Base-by-base conservation (phyloP, 1,140 invertebrate genomes). In the Drosophila orosa region DNA sequence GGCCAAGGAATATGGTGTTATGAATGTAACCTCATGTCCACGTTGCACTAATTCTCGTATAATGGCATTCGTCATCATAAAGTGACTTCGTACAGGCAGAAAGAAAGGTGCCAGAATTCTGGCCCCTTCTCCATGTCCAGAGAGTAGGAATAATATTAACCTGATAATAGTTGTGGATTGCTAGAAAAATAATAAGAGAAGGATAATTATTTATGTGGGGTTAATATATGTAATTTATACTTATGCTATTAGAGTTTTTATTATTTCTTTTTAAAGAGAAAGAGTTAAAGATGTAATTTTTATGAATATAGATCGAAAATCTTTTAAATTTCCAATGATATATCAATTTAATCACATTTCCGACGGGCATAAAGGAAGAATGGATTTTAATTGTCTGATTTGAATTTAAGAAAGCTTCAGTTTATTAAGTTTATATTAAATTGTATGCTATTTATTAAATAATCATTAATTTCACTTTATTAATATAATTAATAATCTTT, bases 21-120 rank as follows among this genome's bases (percentile, higher is more conserved):
- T 75, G 10, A 85, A 80, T n/a, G 89, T 91, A 10, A 85, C 86
- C 59, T 90, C 78, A 42, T 91, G 87, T 15, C 90, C 90, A 7
- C 80, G 62, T 7, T 74, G 45, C 8, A 90, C 66, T 7, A 91
- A 50, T 24, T 90, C 85, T 13, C 58, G 61, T 12, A 91, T 80
- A 15, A 91, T 31, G 3, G 90, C 74, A 55, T 71, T 72, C 1
- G 75, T 78, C 69, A 91, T 90, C 81, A 83, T 86, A 6, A 84
- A 90, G 27, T 91, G 90, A 54, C 87, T 90, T 25, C 72, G 80
- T 12, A 79, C 87, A 1, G 90, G 87, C 52, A 91, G 86, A 19
- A 85, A 56, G 48, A 85, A 91, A 0, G 80, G 62, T 0, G 90
- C 89, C 25, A 91, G 45, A 13, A 91, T 91, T 5, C 72, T 63